Percentiles rank a stretch among this genome's conserved stretches.
phyloP scores from a whole-genome alignment of 2,797 vertebrate genomes.

The Chiropotes sagulatus region DNA sequence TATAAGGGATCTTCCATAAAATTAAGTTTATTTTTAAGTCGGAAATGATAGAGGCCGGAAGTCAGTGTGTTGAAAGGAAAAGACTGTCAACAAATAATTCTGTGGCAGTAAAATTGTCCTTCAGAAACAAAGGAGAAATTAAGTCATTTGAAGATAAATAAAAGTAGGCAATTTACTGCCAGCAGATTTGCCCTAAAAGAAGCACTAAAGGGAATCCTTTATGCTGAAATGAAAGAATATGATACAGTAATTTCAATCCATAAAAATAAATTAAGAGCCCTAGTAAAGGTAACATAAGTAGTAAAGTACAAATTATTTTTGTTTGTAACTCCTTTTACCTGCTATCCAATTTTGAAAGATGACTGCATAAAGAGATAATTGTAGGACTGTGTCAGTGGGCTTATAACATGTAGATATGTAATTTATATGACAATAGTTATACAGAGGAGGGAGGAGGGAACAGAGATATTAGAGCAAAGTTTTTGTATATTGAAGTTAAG shows the following conservation, averaged over 20 bases:
- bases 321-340: background rate
- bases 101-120: background rate
- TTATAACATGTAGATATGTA: background rate
- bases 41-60: background rate
- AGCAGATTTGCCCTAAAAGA: background rate
- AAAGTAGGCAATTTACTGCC: background rate
- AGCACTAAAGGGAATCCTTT: background rate
- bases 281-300: background rate
- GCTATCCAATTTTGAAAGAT: background rate
- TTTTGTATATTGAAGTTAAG: background rate
- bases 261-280: background rate
- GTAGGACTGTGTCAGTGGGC: background rate
- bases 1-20: background rate
- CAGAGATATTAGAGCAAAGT: background rate
- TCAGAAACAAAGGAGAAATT: background rate
- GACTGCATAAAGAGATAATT: background rate
- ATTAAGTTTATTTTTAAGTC: background rate
- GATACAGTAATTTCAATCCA: background rate
- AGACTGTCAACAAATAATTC: background rate
- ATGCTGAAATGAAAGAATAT: background rate
- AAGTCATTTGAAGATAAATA: background rate
- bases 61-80: background rate
- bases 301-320: background rate
- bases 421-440: background rate
- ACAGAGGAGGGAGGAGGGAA: background rate